Percentiles rank a stretch among this genome's conserved stretches.
Conservation (phyloP, 2,113 vertebrate genomes). For the Egretta garzetta region DNA sequence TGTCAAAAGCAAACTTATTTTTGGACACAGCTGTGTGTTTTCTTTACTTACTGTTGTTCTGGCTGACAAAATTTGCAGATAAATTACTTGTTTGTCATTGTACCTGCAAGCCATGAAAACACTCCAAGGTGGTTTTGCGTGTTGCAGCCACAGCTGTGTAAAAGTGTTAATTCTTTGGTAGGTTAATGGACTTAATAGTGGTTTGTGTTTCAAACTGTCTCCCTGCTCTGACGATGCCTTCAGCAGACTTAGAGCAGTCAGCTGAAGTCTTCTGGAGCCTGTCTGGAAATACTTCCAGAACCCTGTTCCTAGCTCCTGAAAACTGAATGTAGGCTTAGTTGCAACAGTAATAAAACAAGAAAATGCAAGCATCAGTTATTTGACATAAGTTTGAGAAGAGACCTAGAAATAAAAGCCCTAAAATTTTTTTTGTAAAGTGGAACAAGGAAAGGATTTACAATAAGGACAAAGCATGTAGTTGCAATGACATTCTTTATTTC, state of each 20-base stretch:
- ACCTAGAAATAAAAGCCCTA: background rate
- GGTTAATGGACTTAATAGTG: background rate
- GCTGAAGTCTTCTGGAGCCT: background rate
- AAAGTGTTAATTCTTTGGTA: background rate
- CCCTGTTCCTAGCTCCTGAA: background rate
- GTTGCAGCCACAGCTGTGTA: background rate
- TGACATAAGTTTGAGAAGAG: background rate
- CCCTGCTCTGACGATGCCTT: background rate
- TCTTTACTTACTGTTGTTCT: background rate
- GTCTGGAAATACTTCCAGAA: background rate
- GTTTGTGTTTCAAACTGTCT: background rate
- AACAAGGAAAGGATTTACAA: background rate
- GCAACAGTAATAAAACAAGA: background rate
- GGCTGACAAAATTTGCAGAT: background rate
- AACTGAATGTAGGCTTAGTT: background rate
- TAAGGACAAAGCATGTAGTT: background rate
- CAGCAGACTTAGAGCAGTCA: background rate
- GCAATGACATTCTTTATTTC: conserved; percentile 28
- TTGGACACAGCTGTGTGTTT: background rate
- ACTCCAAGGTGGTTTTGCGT: background rate
- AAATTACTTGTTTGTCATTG: background rate
- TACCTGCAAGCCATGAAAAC: background rate
- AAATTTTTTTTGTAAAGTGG: background rate
- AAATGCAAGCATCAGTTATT: background rate
- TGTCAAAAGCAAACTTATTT: background rate